These are phyloP conservation scores for Drosophila limbata DNA, from an alignment of 2,888 invertebrate genomes.

Conservation along the genomic window DNA sequence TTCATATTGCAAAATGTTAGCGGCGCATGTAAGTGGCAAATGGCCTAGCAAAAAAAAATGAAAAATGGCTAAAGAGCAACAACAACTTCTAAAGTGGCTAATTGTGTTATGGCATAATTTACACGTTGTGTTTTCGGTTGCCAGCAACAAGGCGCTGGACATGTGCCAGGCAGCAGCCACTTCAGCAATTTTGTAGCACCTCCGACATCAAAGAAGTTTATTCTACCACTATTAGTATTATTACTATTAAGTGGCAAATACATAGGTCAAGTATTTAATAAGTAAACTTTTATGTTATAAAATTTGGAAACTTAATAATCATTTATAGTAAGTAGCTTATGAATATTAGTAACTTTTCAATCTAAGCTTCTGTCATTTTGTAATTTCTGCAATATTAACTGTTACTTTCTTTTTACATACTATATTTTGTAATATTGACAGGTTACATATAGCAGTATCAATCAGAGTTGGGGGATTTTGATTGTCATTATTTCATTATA, in stretches of 20 bases:
- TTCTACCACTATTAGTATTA: conserved; percentile 8
- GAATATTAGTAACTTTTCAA: neutral
- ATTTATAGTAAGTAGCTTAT: too few relatives aligned
- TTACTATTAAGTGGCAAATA: conserved; percentile 8
- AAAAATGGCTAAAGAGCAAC: conserved; percentile 14
- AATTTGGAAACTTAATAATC: neutral
- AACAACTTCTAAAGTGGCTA: conserved; percentile 77
- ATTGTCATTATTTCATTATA: conserved; percentile 42
- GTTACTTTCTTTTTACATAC: neutral
- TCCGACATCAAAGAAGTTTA: conserved; percentile 26
- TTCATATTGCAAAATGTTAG: conserved; percentile 75
- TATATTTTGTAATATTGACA: neutral
- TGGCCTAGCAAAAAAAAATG: conserved; percentile 52
- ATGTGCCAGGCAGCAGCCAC: conserved; percentile 68
- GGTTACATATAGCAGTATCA: conserved; percentile 5
- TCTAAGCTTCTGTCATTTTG: neutral
- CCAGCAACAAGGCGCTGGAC: conserved; percentile 74
- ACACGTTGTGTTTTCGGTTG: conserved; percentile 79
- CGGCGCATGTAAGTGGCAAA: conserved; percentile 75
- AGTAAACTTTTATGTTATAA: neutral
- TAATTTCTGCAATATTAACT: neutral
- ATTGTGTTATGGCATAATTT: conserved; percentile 80
- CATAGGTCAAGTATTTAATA: neutral
- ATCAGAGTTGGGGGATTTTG: neutral
- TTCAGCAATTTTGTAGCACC: conserved; percentile 53